These are phyloP conservation scores for Laothoe populi DNA, from an alignment of 2,888 invertebrate species.

Conservation along the genomic window DNA sequence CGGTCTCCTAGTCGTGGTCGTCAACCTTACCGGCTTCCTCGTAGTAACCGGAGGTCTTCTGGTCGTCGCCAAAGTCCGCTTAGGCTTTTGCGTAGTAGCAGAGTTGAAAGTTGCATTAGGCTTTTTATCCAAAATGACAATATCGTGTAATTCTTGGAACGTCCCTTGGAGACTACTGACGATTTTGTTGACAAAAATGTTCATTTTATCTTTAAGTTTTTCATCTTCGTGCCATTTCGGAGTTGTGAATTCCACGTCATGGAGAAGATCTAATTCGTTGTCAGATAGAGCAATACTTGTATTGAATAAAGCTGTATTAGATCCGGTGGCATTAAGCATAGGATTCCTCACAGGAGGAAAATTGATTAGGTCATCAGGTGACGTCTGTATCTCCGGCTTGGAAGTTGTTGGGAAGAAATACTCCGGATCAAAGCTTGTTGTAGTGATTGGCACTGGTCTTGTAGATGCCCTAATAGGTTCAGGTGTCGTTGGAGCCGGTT, in stretches of 20 bases:
- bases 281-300: slow-evolving; percentile 82
- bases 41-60: slow-evolving; percentile 76
- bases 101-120: slow-evolving; percentile 61
- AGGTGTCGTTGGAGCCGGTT: slow-evolving; percentile 81
- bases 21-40: slow-evolving; percentile 68
- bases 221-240: slow-evolving; percentile 91
- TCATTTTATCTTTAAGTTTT: slow-evolving; percentile 91
- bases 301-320: slow-evolving; percentile 76
- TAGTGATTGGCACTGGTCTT: slow-evolving; percentile 50
- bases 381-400: slow-evolving; percentile 86
- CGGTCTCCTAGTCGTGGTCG: slow-evolving; percentile 71
- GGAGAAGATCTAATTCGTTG: slow-evolving; percentile 76
- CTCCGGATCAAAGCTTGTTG: slow-evolving; percentile 61
- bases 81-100: slow-evolving; percentile 69
- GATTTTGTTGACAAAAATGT: slow-evolving; percentile 92
- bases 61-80: slow-evolving; percentile 69
- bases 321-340: slow-evolving; percentile 89
- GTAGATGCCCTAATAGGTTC: slow-evolving; percentile 60
- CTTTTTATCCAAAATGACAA: slow-evolving; percentile 85
- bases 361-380: slow-evolving; percentile 89
- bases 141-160: slow-evolving; percentile 91
- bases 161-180: slow-evolving; percentile 93
- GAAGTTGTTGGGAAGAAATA: slow-evolving; percentile 67
- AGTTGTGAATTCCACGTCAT: slow-evolving; percentile 89
- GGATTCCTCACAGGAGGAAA: slow-evolving; percentile 95